Evolutionary conservation across 1,140 invertebrate genomes (phyloP).

Genomic region (Lasioglossum albipes): DNA sequence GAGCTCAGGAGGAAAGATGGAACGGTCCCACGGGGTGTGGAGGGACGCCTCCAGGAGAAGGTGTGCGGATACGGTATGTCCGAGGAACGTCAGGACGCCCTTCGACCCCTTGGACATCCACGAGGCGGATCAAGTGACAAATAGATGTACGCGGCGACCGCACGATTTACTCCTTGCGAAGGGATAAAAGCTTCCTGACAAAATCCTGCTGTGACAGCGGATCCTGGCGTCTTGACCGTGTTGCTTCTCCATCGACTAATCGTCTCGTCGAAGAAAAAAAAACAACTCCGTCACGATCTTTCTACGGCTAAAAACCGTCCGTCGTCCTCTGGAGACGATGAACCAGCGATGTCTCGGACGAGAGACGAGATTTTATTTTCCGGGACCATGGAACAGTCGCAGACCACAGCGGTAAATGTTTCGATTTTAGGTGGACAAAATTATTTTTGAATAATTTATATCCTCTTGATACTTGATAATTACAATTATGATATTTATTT

Average conservation of each 20-base stretch:
- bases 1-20: conserved; percentile 66
- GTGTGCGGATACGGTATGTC: conserved; percentile 37
- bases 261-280: conserved; percentile 13
- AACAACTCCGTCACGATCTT: conserved; percentile 10
- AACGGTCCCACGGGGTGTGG: conserved; percentile 65
- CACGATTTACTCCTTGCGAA: conserved; percentile 61
- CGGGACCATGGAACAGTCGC: too few species aligned
- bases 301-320: neutral
- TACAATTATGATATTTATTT: too few species aligned
- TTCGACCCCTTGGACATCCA: conserved; percentile 39
- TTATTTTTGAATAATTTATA: too few species aligned
- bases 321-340: neutral
- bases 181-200: conserved; percentile 65
- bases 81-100: conserved; percentile 47
- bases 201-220: conserved; percentile 61
- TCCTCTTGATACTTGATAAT: too few species aligned
- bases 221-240: conserved; percentile 38
- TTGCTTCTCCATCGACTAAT: conserved; percentile 53
- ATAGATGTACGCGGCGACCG: conserved; percentile 65
- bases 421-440: too few species aligned
- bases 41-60: conserved; percentile 50
- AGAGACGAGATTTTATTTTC: too few species aligned
- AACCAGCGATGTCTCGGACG: too few species aligned
- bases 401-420: too few species aligned
- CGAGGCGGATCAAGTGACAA: conserved; percentile 63